Base-by-base conservation (phyloP, 1,140 invertebrate species). In the Mercenaria mercenaria region DNA sequence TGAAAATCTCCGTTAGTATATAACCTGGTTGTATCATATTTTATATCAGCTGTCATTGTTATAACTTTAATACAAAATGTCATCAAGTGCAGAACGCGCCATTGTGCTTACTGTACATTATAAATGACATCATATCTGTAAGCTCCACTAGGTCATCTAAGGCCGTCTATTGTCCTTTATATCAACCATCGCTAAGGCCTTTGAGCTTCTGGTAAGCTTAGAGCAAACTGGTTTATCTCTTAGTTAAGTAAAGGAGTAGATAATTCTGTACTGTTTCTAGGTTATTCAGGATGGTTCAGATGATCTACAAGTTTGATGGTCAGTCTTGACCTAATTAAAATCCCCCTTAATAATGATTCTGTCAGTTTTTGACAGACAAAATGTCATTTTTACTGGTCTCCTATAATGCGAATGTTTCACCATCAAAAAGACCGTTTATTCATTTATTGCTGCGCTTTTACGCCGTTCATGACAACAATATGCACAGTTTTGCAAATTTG, bases 51-150 rank as follows among this genome's bases (percentile, higher is more conserved):
- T 64, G 59, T 64, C 59, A 64, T 8, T n/a, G 59, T 64, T 29
- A 64, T 64, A 64, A 64, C 20, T 29, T 64, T 29, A n/a, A 64
- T 29, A 29, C 59, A 29, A 29, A 64, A 72, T 37, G 67, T 72
- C 67, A 72, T 39, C 34, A 15, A 39, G 67, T 72, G 23, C 67
- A 72, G 39, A 29, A 23, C 67, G 39, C 67, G 39, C 67, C 15
- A 72, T 6, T 72, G 34, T 39, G 26, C 18, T 15, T 34, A 67
- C 4, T 67, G 32, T 41, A 37, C 34, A 72, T 39, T 39, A 39
- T 1, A 79, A 59, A 52, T 79, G 76, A 56, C 50, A 56, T 79
- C 76, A 79, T 50, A 37, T 79, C 26, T 37, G 26, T 79, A 56
- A 79, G 56, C 29, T 8, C 39, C 39, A 47, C 41, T 67, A 26